Base-by-base conservation (phyloP, 2,113 vertebrate species). In the Alethe diademata region DNA sequence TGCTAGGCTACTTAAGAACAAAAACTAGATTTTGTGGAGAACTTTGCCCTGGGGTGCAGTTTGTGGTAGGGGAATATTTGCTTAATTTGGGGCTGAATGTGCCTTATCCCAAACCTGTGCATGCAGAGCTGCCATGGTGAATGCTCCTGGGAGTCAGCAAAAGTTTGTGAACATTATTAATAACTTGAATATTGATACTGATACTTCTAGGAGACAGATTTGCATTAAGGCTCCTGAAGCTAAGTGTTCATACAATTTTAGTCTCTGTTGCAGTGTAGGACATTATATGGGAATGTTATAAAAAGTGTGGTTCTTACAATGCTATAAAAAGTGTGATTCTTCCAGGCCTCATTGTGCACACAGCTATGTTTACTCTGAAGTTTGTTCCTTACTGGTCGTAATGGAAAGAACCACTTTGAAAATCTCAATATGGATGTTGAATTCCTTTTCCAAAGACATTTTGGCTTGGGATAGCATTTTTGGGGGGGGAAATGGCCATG, bases 51-150 rank as follows among this genome's bases (percentile, higher is more conserved):
- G 19, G 48, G 53, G 45, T 69, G 33, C 31, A 33, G 14, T 58
- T 60, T 62, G 48, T 2, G 2, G 18, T 20, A 40, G 10, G 66
- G 31, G 17, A 8, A 2, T 35, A 9, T 82, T 56, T 83, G 24
- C 17, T 60, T 2, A 5, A 5, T 23, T 36, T 51, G 29, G 9
- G n/a, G 42, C 8, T 83, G 40, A 57, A 53, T 20, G 8, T 33
- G 11, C 22, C 11, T 61, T 28, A 14, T 25, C 8, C 11, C n/a
- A 89, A 73, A 31, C 6, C 42, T 65, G 54, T 54, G 71, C 36
- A 9, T 43, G 35, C 57, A 57, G 69, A 85, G 31, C 42, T 81
- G 60, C 61, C 17, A 3, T 33, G 0, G 0, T 2, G 4, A 19
- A 9, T 11, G 13, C 26, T 67, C 8, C 42, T 62, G 72, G 38